A percentile compares a stretch with the other conserved stretches of the same genome.
These are phyloP conservation scores for Elephantulus edwardii DNA, from an alignment of 2,113 vertebrate species.

Conservation along the genomic window DNA sequence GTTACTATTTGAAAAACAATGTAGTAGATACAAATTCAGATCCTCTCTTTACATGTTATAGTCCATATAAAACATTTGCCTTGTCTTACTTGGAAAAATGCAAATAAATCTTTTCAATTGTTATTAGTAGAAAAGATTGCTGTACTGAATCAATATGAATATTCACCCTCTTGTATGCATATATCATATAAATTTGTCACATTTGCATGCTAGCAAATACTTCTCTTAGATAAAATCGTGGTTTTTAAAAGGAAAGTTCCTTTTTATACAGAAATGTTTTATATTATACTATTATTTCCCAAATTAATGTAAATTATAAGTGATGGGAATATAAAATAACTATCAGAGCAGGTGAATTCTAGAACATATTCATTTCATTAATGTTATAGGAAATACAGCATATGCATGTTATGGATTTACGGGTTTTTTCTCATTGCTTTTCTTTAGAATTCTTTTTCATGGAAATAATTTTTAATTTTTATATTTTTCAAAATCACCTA, in stretches of 20 bases:
- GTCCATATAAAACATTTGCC: neutral
- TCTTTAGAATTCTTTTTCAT: neutral
- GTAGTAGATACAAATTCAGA: constrained; percentile 10
- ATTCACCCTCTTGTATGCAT: neutral
- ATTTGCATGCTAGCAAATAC: constrained; percentile 32
- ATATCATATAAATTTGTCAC: neutral
- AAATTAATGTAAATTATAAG: constrained; percentile 29
- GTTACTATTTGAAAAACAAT: constrained; percentile 34
- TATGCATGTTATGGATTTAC: neutral
- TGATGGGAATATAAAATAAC: neutral
- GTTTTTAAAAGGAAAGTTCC: neutral
- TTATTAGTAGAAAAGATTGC: neutral
- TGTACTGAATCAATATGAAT: constrained; percentile 23
- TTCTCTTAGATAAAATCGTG: constrained; percentile 25
- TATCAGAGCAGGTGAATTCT: constrained; percentile 2
- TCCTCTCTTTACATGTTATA: neutral
- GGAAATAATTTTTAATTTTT: neutral
- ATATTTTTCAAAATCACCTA: neutral
- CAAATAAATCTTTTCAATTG: constrained; percentile 33
- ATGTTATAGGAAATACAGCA: neutral
- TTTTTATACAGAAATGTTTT: neutral
- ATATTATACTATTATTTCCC: neutral
- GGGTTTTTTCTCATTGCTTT: neutral
- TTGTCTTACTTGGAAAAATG: constrained; percentile 32
- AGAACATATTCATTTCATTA: neutral